Evolutionary conservation across 2,113 vertebrate species (phyloP).

Genomic region (Microtus montanus): DNA sequence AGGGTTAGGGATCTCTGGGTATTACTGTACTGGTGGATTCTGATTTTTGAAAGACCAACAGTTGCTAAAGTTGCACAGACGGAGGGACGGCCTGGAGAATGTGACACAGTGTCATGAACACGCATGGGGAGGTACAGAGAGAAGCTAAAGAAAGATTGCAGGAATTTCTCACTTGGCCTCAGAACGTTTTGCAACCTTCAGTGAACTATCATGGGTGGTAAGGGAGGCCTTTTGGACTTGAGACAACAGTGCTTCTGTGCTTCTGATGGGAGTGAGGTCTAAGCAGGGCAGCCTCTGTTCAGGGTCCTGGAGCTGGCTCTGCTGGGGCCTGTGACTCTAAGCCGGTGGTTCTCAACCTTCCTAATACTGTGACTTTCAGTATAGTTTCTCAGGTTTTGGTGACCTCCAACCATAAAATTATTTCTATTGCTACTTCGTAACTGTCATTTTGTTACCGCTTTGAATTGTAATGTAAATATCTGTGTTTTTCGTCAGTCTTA

Average conservation of each 20-base stretch:
- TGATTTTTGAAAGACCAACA: background rate
- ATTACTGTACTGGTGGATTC: background rate
- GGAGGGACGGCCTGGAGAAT: accelerated
- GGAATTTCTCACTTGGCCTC: background rate
- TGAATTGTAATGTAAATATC: background rate
- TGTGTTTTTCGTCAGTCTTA: background rate
- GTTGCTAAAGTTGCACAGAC: background rate
- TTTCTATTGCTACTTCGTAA: too few species aligned
- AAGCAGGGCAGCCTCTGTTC: background rate
- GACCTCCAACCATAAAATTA: background rate
- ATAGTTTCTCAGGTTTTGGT: background rate
- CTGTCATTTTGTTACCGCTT: background rate
- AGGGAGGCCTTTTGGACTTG: accelerated
- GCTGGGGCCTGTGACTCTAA: background rate
- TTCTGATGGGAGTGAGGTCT: background rate
- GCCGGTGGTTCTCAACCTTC: background rate
- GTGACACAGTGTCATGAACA: accelerated
- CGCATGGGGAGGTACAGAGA: accelerated
- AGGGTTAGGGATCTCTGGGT: background rate
- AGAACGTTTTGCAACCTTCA: background rate
- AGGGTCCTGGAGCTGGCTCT: background rate
- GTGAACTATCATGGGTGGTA: accelerated
- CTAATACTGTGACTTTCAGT: background rate
- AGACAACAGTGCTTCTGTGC: background rate
- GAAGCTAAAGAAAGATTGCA: accelerated